These are phyloP conservation scores for Drosophila serrata DNA, from an alignment of 1,140 invertebrate genomes.

Conservation along the genomic window DNA sequence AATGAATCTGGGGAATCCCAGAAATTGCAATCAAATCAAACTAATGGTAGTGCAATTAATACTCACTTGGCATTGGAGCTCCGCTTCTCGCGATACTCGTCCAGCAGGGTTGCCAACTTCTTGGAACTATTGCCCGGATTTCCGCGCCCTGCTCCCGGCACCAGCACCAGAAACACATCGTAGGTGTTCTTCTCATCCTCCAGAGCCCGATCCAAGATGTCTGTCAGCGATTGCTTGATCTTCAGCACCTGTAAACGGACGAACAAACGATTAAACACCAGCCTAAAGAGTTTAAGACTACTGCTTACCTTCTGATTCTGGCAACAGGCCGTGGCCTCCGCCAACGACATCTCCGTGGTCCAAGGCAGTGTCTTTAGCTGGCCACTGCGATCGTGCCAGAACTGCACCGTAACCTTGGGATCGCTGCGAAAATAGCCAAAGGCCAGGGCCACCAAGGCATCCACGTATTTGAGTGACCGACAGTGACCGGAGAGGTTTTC, in stretches of 20 bases:
- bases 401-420: slow-evolving; percentile 51
- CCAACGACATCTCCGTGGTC: slow-evolving; percentile 48
- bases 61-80: slow-evolving; percentile 74
- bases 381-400: slow-evolving; percentile 60
- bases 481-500: slow-evolving; percentile 58
- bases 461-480: slow-evolving; percentile 56
- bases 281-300: no score
- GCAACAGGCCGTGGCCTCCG: slow-evolving; percentile 59
- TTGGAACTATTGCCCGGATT: slow-evolving; percentile 64
- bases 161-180: slow-evolving; percentile 75
- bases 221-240: slow-evolving; percentile 57
- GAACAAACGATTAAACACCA: not conserved
- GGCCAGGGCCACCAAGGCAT: slow-evolving; percentile 69
- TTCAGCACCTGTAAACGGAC: slow-evolving; percentile 40
- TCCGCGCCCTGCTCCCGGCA: slow-evolving; percentile 68
- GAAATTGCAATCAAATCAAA: not conserved
- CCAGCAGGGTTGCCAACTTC: slow-evolving; percentile 41
- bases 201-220: slow-evolving; percentile 53
- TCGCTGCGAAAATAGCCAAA: slow-evolving; percentile 75
- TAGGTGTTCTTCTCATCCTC: slow-evolving; percentile 36
- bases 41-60: not conserved
- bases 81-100: slow-evolving; percentile 65
- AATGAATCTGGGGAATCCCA: slow-evolving; percentile 53
- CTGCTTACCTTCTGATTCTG: slow-evolving; percentile 39
- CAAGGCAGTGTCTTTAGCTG: slow-evolving; percentile 55